Conservation (phyloP, 2,113 vertebrate genomes). For the Aptenodytes patagonicus region DNA sequence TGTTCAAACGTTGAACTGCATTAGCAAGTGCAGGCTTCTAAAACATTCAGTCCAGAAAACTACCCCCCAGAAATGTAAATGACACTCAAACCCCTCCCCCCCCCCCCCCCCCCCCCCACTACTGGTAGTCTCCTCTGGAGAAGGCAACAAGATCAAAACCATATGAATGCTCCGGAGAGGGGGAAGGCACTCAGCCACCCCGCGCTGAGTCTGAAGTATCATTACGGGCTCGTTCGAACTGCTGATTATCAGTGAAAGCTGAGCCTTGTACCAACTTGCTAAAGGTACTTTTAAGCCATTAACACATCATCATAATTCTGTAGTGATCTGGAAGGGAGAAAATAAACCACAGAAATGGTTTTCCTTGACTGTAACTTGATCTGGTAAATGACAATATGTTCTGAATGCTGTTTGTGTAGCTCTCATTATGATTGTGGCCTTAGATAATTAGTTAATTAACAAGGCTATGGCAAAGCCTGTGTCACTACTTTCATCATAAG, state of each 20-base stretch:
- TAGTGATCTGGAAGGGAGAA: neutral
- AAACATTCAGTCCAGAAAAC: neutral
- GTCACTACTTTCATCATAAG: slow-evolving; percentile 26
- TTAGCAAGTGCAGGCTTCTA: neutral
- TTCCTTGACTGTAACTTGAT: slow-evolving; percentile 18
- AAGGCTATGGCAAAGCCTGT: neutral
- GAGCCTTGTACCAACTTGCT: slow-evolving; percentile 27
- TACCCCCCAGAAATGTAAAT: neutral
- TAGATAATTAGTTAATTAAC: slow-evolving; percentile 36
- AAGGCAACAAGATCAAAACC: slow-evolving; percentile 1
- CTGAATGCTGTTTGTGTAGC: slow-evolving; percentile 31
- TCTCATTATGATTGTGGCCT: neutral
- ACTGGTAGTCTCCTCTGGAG: neutral
- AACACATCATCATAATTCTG: slow-evolving; percentile 16
- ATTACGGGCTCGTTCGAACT: neutral
- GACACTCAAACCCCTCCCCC: neutral
- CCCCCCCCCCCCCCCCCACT: neutral
- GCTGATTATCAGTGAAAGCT: slow-evolving; percentile 28
- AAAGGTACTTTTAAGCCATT: slow-evolving; percentile 10
- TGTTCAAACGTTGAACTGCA: neutral
- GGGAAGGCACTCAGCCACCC: neutral
- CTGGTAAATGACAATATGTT: neutral
- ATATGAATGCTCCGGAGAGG: neutral
- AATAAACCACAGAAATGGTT: slow-evolving; percentile 15
- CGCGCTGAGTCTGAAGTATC: neutral